A percentile compares a stretch with the other conserved stretches of the same genome.
Conservation (phyloP, 37 sponge, comb jelly and placozoan genomes). For the Ianthella basta region DNA sequence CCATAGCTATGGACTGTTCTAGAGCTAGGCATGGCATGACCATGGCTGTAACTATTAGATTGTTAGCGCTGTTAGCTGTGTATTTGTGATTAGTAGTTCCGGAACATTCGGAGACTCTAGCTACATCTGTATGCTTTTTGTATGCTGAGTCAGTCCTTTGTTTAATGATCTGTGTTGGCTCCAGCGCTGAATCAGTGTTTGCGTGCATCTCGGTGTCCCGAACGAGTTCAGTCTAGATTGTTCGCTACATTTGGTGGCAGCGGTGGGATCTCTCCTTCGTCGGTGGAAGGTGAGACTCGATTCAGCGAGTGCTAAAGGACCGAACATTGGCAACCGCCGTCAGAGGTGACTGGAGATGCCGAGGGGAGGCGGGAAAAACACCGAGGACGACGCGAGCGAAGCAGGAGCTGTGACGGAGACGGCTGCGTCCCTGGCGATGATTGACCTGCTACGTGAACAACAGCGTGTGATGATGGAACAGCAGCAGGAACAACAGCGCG, state of each 20-base stretch:
- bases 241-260: conserved; percentile 44
- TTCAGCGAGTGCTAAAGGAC: not conserved
- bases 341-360: not conserved
- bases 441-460: not conserved
- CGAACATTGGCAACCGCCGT: not conserved
- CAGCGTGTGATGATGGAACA: not conserved
- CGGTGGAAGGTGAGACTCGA: not conserved
- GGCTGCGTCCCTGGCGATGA: not conserved
- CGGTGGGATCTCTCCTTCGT: conserved; percentile 38
- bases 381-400: not conserved
- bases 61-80: too few species aligned
- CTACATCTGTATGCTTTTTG: too few species aligned
- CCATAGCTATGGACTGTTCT: too few species aligned
- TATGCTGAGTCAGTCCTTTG: too few species aligned
- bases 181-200: too few species aligned
- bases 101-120: too few species aligned
- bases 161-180: too few species aligned
- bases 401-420: not conserved
- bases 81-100: too few species aligned
- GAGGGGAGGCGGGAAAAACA: not conserved
- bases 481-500: not conserved
- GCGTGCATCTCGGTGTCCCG: too few species aligned
- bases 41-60: too few species aligned
- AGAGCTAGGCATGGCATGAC: too few species aligned
- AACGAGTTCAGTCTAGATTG: too few species aligned